A percentile compares a stretch with the other conserved stretches of the same genome.
Conservation (phyloP, 1,140 invertebrate species). For the Calliopsis andreniformis region DNA sequence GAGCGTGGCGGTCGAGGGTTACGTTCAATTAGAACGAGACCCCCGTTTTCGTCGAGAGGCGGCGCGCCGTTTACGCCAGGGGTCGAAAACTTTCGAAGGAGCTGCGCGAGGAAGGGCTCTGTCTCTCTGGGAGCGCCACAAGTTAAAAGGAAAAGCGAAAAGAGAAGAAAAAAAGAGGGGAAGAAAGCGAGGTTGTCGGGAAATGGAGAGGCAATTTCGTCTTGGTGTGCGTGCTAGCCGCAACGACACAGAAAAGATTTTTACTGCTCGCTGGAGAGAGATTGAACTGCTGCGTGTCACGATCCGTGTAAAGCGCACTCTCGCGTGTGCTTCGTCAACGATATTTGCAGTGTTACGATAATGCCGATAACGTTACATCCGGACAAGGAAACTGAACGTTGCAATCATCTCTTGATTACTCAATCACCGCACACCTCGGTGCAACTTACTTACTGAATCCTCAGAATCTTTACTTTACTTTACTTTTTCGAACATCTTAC, state of each 20-base stretch:
- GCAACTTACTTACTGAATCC: too few species aligned
- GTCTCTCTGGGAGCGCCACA: conserved; percentile 14
- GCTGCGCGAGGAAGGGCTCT: background rate
- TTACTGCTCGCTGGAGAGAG: conserved; percentile 37
- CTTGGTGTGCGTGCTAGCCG: conserved; percentile 32
- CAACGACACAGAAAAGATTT: conserved; percentile 57
- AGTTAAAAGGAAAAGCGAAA: conserved; percentile 12
- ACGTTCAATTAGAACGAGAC: conserved; percentile 69
- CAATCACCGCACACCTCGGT: background rate
- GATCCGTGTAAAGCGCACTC: conserved; percentile 35
- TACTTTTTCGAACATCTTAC: too few species aligned
- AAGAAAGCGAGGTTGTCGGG: conserved; percentile 2
- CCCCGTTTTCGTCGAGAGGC: conserved; percentile 5
- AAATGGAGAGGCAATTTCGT: conserved; percentile 9
- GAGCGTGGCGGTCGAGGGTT: conserved; percentile 61
- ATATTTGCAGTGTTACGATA: conserved; percentile 14
- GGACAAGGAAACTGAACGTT: too few species aligned
- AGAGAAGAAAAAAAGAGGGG: background rate
- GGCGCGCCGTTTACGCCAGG: conserved; percentile 55
- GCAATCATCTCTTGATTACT: background rate
- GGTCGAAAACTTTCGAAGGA: conserved; percentile 50
- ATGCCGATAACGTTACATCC: background rate
- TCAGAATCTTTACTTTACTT: too few species aligned
- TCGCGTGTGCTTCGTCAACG: conserved; percentile 27
- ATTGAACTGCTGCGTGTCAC: conserved; percentile 34